Conservation (phyloP, 2,797 vertebrate species). For the Sebastolobus alascanus region DNA sequence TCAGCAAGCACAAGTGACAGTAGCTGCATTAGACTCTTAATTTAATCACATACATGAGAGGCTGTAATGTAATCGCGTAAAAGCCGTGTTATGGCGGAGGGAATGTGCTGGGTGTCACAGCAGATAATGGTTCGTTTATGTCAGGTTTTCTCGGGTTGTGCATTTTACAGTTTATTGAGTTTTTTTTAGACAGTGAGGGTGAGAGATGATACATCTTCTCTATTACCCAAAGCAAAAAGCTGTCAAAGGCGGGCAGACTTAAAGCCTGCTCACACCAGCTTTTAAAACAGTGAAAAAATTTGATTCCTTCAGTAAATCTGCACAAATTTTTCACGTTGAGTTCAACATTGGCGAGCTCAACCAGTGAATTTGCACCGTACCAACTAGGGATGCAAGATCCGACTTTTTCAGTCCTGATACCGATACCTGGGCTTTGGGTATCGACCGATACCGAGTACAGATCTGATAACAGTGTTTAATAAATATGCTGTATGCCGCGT, state of each 20-base stretch:
- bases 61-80: conserved; percentile 36
- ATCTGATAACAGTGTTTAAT: neutral
- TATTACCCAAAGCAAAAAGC: conserved; percentile 26
- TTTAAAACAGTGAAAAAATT: neutral
- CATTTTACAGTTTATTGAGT: conserved; percentile 12
- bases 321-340: neutral
- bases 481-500: neutral
- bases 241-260: neutral
- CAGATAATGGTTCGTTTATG: conserved; percentile 40
- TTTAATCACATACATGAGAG: conserved; percentile 65
- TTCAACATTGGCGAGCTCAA: neutral
- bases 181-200: neutral
- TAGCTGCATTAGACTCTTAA: conserved; percentile 44
- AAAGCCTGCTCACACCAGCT: neutral
- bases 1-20: conserved; percentile 49
- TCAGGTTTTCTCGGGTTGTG: conserved; percentile 26
- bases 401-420: too few relatives aligned
- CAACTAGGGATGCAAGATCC: too few relatives aligned
- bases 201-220: conserved; percentile 14
- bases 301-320: neutral
- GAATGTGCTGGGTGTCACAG: conserved; percentile 32
- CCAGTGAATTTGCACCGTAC: neutral
- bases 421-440: too few relatives aligned
- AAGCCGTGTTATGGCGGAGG: conserved; percentile 12
- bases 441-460: too few relatives aligned